Evolutionary conservation across 2,888 invertebrate genomes (phyloP), one percentile per base, ranked within the genome.

Genomic region (Axea sp.): DNA sequence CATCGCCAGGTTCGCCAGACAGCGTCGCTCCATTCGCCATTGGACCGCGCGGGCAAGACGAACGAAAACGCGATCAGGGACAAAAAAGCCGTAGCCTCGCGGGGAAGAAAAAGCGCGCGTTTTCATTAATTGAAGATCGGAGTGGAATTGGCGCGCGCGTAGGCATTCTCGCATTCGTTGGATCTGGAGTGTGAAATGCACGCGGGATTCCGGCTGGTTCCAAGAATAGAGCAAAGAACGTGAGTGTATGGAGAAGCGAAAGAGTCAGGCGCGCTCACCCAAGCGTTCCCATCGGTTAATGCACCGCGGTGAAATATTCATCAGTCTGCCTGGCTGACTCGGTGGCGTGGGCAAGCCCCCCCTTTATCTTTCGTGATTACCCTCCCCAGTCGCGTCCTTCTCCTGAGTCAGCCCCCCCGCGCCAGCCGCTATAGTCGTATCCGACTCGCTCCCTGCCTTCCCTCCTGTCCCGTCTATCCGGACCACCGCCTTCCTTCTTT

Each of bases 351-450:
- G 78, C 83, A 77, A 79, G 78, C 81, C 85, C 83, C 84, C 83
- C 86, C 86, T 86, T 85, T 86, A 85, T 84, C 84, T 86, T 85
- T 84, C 83, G 85, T 86, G 86, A 86, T 86, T 85, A 86, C 85
- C 86, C 84, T 83, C 81, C 78, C 81, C 80, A 79, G 80, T 72
- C 77, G 65, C 75, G 77, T 73, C 77, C 76, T 76, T 72, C 77
- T 75, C 78, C 76, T 60, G 77, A 76, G 68, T 77, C 75, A 75
- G 73, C 77, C 75, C 77, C 79, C 57, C 79, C 76, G 72, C 60
- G 72, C 60, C 73, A 71, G 59, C 67, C 57, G 69, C 28, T 35
- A 26, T 51, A 67, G 47, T 55, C 14, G 35, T 39, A 60, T 19
- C 22, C 22, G 26, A 33, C 31, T 12, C n/a, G 41, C 30, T 28